Evolutionary conservation across 2,797 vertebrate genomes (phyloP), one percentile per base, ranked within the genome.

Genomic region (Amphiprion clarkii): DNA sequence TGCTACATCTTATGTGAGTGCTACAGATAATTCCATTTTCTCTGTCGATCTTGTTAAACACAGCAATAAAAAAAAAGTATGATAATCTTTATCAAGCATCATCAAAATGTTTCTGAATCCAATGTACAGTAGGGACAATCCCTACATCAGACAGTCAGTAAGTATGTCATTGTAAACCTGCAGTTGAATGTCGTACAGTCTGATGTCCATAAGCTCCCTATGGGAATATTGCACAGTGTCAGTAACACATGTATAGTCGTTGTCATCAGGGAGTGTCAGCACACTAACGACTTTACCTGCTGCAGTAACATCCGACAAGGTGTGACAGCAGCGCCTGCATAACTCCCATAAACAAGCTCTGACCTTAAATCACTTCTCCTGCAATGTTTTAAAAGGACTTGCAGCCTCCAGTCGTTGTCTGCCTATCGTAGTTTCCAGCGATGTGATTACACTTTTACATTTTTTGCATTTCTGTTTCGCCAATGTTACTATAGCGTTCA

Each of bases 301-400:
- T 63, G 84, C 88, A 78, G 76, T 61, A 2, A 66, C 79, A 70
- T 25, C 72, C 71, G 65, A 65, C 71, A 77, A 85, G 69, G 74
- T 83, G 74, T 72, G 72, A 75, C 72, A 72, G 64, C 25, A 0
- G 31, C 29, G 56, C 49, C 56, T 52, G 69, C 66, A 49, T 19
- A 66, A 67, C 69, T 67, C 64, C 59, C 57, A 31, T 51, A 70
- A 78, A 82, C 70, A 56, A 75, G 60, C 71, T 59, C 39, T 86
- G 88, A 91, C 88, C 90, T 84, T 29, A 81, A 64, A 86, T 76
- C 65, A 79, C 73, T 86, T 69, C 58, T 44, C 48, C 54, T 60
- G 58, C 52, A 25, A 67, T 54, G 52, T 70, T 66, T 52, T 67
- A 53, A 53, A 3, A 13, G 56, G 70, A 55, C 77, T 56, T 29